Evolutionary conservation across 1,140 invertebrate genomes (phyloP).

Genomic region (Drosophila burlai): DNA sequence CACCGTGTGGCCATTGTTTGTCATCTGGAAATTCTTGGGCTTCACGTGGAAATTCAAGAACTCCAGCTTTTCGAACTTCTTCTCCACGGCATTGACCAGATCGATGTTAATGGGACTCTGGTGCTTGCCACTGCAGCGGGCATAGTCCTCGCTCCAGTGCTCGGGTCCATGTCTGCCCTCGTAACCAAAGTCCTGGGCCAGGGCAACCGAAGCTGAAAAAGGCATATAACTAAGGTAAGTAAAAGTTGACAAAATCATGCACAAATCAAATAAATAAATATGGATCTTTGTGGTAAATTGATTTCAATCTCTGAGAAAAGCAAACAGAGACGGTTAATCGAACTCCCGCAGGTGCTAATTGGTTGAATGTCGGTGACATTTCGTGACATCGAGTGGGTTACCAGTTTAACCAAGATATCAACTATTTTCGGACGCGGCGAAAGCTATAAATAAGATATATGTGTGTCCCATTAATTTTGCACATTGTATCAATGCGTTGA

Average conservation of each 20-base stretch:
- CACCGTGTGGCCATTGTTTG: constrained; percentile 92
- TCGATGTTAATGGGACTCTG: constrained; percentile 94
- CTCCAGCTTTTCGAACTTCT: constrained; percentile 86
- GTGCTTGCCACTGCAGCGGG: constrained; percentile 90
- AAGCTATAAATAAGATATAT: constrained; percentile 49
- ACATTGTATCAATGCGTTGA: constrained; percentile 11
- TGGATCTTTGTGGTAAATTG: neutral
- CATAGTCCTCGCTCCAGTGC: constrained; percentile 89
- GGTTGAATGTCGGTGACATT: constrained; percentile 21
- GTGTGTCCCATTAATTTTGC: constrained; percentile 29
- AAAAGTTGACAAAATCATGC: neutral
- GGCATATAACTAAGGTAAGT: neutral
- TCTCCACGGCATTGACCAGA: constrained; percentile 87
- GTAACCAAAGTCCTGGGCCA: constrained; percentile 65
- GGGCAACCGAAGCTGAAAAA: constrained; percentile 19
- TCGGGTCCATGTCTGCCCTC: constrained; percentile 87
- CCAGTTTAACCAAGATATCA: constrained; percentile 35
- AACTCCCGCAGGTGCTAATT: constrained; percentile 35
- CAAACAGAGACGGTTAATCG: constrained; percentile 33
- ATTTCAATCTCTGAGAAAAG: constrained; percentile 1
- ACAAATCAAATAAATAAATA: neutral
- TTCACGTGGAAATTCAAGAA: constrained; percentile 87
- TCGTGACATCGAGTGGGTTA: constrained; percentile 30
- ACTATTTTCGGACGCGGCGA: constrained; percentile 45
- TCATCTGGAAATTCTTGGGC: constrained; percentile 87